Evolutionary conservation across 2,888 invertebrate genomes (phyloP), one percentile per base, ranked within the genome.

Genomic region (Melanotus villosus): DNA sequence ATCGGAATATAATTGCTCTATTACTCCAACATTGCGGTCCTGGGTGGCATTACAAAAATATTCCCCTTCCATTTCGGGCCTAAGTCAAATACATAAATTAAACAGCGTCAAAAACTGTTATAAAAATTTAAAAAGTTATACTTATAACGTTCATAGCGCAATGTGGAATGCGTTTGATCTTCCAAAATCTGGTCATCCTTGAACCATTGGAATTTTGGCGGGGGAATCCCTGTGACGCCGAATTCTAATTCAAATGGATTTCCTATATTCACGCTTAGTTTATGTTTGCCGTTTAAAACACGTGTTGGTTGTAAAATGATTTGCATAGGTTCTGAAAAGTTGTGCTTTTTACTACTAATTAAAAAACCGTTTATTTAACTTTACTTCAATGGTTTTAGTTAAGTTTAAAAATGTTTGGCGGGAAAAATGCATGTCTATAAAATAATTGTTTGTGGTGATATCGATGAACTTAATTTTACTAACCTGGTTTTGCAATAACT

Each of bases 1-100:
- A 7, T 30, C 32, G 18, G 52, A 52, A 16, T 18, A 16, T 32
- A 52, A 10, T 10, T 14, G 12, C 16, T 30, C 32, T 34, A n/a
- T 64, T 59, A 60, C 50, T 23, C 47, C 45, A 4, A 65, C 52
- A 2, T 72, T 36, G 7, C 34, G 36, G 10, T 59, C 62, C 54
- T 80, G 79, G 10, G 32, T 67, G 7, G 78, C 73, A 18, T 59
- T 23, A 34, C 78, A 78, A 57, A 62, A 70, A 65, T 79, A 80
- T 9, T 70, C 70, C 12, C 80, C 79, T 52, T 73, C 75, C 66
- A 71, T 63, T 6, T 57, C 34, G 4, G 52, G 30, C 12, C 71
- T 73, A 63, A 71, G n/a, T n/a, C n/a, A 70, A 65, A 36, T 9
- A 2, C 14, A 41, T 1, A 45, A 26, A 38, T 2, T 19, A 30